Evolutionary conservation across 2,888 invertebrate species (phyloP), one percentile per base, ranked within the genome.

Genomic region (Nebria salina): DNA sequence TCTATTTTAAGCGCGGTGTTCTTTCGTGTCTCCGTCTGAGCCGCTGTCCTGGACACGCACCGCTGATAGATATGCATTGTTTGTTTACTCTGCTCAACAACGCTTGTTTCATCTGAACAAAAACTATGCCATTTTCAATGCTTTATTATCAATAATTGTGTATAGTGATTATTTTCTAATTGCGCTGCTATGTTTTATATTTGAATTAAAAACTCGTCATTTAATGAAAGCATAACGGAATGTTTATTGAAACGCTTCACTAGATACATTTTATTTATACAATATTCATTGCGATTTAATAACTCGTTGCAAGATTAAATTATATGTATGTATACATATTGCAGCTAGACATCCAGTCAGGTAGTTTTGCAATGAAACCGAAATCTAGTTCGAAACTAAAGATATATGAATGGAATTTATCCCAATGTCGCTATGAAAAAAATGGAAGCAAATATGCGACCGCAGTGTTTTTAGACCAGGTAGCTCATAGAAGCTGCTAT

Each of bases 1-100:
- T 73, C 42, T 79, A 79, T 79, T 79, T 79, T 79, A 73, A 79
- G 79, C 43, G 25, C 8, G 25, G 68, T 25, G 25, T 25, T 15
- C 15, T 25, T 68, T 68, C 68, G 25, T 15, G 68, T 68, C 25
- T 68, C 68, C 15, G 25, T 25, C 68, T 15, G 25, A 7, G 25
- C 15, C 15, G 68, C 68, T 68, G 20, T 15, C 68, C 68, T 15
- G 25, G 25, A 68, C 68, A 25, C 68, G 25, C n/a, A 68, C 15
- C 15, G 54, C 8, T 54, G 11, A 54, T 54, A 8, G 54, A 11
- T 54, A 54, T 54, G 54, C 54, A 54, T 54, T 54, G 54, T 54
- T 54, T 54, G 13, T 54, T 54, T 54, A 54, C 13, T 54, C 6
- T 54, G 54, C 7, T 54, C 54, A 54, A 7, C 13, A 54, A 54